Conservation (phyloP, 2,113 vertebrate species). For the Okapia johnstoni region DNA sequence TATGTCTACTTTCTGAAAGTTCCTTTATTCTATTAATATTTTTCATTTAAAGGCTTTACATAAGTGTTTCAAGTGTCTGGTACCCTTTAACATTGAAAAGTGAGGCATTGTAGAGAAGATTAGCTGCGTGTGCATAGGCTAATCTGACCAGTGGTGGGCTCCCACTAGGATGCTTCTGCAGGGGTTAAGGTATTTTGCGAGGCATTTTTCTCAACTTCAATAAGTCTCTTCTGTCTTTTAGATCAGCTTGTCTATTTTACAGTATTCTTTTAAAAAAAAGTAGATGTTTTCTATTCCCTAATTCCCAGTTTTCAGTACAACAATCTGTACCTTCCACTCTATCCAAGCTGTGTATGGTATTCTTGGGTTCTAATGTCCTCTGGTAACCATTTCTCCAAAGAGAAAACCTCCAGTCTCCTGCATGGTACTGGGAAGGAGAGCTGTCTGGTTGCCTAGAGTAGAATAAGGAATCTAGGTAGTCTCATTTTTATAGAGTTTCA, state of each 20-base stretch:
- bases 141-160: background rate
- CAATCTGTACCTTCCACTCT: background rate
- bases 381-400: background rate
- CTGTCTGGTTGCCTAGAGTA: background rate
- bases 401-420: background rate
- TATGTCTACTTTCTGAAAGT: background rate
- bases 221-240: background rate
- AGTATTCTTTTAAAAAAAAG: background rate
- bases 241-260: background rate
- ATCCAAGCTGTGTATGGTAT: background rate
- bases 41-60: background rate
- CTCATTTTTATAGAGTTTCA: background rate
- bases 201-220: background rate
- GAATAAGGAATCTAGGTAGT: background rate
- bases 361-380: background rate
- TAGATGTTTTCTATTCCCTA: background rate
- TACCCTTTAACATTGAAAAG: background rate
- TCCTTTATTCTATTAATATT: background rate
- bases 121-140: accelerated
- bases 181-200: background rate
- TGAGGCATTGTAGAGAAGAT: background rate
- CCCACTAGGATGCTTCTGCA: background rate
- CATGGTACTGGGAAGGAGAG: background rate
- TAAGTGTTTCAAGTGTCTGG: background rate
- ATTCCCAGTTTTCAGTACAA: background rate